These are phyloP conservation scores for Oligia fasciuncula DNA, from an alignment of 2,888 invertebrate species.

Conservation along the genomic window DNA sequence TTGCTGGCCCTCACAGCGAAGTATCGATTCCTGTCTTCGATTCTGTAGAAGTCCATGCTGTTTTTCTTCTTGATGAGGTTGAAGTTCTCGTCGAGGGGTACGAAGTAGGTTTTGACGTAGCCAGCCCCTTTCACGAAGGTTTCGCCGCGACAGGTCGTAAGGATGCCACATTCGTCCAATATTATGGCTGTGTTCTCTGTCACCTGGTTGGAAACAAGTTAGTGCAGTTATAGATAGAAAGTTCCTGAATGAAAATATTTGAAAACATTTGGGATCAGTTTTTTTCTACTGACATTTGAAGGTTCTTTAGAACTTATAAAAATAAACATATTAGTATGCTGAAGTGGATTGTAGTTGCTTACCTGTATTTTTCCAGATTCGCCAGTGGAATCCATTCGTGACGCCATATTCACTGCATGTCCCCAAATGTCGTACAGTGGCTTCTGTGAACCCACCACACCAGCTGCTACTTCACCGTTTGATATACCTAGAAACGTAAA, in stretches of 20 bases:
- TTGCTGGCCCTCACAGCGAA: slow-evolving; percentile 73
- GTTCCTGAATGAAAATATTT: neutral
- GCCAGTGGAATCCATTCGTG: slow-evolving; percentile 98
- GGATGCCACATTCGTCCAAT: slow-evolving; percentile 92
- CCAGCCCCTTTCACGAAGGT: slow-evolving; percentile 93
- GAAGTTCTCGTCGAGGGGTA: slow-evolving; percentile 91
- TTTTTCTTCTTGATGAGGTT: slow-evolving; percentile 85
- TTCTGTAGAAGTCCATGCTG: slow-evolving; percentile 76
- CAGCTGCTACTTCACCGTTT: slow-evolving; percentile 97
- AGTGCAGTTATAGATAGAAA: neutral
- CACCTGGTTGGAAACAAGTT: slow-evolving; percentile 83
- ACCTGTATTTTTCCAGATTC: slow-evolving; percentile 94
- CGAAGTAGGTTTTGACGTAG: slow-evolving; percentile 93
- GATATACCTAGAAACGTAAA: slow-evolving; percentile 92
- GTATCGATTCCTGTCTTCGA: slow-evolving; percentile 73
- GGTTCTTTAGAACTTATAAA: neutral
- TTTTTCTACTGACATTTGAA: neutral
- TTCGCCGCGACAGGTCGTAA: slow-evolving; percentile 92
- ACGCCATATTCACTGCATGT: slow-evolving; percentile 98
- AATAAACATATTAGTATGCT: neutral
- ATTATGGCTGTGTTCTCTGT: slow-evolving; percentile 93
- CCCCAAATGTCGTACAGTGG: slow-evolving; percentile 99
- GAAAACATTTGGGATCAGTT: neutral
- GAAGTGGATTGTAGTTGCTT: slow-evolving; percentile 16
- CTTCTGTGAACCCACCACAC: slow-evolving; percentile 98